Evolutionary conservation across 2,888 invertebrate species (phyloP), one percentile per base, ranked within the genome.

Genomic region (Elysia crispata): DNA sequence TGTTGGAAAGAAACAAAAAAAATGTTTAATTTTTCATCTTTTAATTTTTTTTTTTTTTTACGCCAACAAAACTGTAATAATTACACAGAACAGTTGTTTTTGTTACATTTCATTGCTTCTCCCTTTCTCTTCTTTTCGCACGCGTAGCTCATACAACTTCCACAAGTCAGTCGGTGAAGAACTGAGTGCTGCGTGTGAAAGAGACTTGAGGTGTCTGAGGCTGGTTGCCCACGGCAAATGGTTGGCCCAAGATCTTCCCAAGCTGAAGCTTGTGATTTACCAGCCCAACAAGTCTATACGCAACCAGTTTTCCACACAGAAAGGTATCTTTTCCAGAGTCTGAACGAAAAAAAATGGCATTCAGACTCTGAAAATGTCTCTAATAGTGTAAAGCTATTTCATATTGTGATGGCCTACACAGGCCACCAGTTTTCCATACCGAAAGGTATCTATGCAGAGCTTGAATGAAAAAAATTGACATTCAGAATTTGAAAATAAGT

Each of bases 151-250:
- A 11, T 80, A 60, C 80, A 80, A 80, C 57, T 80, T 72, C 49
- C 64, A 69, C 72, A 80, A 80, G 72, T 64, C 73, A 11, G 23
- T 76, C 30, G 76, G 50, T 33, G 83, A 83, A 41, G 83, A 83
- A 20, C 64, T 80, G 69, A 72, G 76, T 23, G 60, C 79, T 20
- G 73, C 72, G 6, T 76, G 79, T 76, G 90, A 91, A 78, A 85
- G 85, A 11, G 85, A 88, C 31, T 79, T 92, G 13, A 82, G 92
- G 60, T 90, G 91, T 83, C 86, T 87, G 50, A 86, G 92, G 25
- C 85, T 92, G 41, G 85, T 92, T 6, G 87, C 87, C 60, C 90
- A 90, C 81, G 92, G 92, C 1, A 87, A 88, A 73, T 89, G 89
- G 89, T 84, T 92, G 25, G 87, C 89, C 64, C 89, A 90, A 77